Evolutionary conservation across 2,113 vertebrate species (phyloP), one percentile per base, ranked within the genome.

Genomic region (Circaetus cinerascens): DNA sequence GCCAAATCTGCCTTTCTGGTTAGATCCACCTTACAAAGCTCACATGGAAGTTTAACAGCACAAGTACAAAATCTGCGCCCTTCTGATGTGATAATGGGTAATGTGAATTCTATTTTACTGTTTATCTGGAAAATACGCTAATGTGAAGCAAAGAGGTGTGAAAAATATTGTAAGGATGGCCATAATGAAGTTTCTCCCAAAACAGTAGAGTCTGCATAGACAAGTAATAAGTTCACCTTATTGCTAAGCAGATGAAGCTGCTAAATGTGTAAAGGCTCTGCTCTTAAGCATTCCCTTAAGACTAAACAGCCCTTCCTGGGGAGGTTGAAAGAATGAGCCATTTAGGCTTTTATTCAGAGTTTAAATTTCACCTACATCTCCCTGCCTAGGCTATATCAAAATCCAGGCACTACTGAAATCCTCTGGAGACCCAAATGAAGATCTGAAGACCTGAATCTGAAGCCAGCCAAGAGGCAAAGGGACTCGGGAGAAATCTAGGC

Each of bases 391-490:
- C 78, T 79, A 30, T 92, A 69, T 90, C 62, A 93, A 94, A 95
- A 96, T 96, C 69, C 95, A 97, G 85, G 87, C 93, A 82, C 95
- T 88, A 73, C 74, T 48, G 71, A 91, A 93, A 91, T 64, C 27
- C 93, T 94, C 95, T 27, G 55, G 95, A 96, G 95, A 62, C 34
- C 48, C 8, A 2, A 73, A 76, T 20, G 81, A 93, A 97, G 96
- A 96, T 94, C 93, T 94, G 81, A 97, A 96, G 90, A 57, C 81
- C 95, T 94, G 96, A 96, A 41, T 82, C 78, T 95, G 96, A 96
- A 97, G 95, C 34, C 96, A 97, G 95, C 96, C 96, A 97, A 96
- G 88, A 96, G 96, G 96, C 96, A 97, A 87, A 96, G 87, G 82
- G 93, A 45, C 96, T 96, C 96, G 0, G 71, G 96, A 96, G 96